phyloP scores from a whole-genome alignment of 2,888 invertebrate genomes.

The Linnaemya vulpina region DNA sequence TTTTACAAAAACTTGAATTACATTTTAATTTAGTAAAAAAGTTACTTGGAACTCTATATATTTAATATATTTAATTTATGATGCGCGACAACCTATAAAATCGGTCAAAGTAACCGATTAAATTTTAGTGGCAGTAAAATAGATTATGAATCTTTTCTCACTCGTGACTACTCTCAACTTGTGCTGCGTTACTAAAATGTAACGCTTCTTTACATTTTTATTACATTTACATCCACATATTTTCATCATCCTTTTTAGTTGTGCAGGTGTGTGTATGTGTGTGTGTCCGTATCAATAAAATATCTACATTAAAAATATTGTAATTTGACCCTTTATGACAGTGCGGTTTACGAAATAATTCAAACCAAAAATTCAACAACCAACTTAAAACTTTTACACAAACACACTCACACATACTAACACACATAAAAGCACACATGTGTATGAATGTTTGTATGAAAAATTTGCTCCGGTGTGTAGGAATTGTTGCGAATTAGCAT shows the following conservation, averaged over 20 bases:
- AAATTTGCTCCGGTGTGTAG: constrained; percentile 17
- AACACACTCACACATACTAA: not conserved
- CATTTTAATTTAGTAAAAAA: too few relatives aligned
- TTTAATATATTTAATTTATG: too few relatives aligned
- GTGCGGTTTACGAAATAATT: constrained; percentile 63
- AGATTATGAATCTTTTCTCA: too few relatives aligned
- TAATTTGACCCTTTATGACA: constrained; percentile 67
- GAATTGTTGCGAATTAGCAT: constrained; percentile 3
- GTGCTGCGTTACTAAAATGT: not conserved
- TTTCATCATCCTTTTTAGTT: not conserved
- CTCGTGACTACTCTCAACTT: not conserved
- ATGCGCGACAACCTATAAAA: too few relatives aligned
- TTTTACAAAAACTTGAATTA: too few relatives aligned
- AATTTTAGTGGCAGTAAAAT: too few relatives aligned
- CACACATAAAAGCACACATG: too few relatives aligned
- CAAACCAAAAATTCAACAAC: constrained; percentile 51
- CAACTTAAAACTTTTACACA: constrained; percentile 39
- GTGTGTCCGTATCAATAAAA: not conserved
- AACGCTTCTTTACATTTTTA: too few relatives aligned
- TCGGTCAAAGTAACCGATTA: too few relatives aligned
- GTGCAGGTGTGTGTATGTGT: too few relatives aligned
- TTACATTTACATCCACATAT: not conserved
- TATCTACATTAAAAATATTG: constrained; percentile 57
- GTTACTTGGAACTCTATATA: too few relatives aligned
- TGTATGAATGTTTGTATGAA: not conserved